phyloP scores from a whole-genome alignment of 1,140 invertebrate species.

The Brachionus asplanchnoidis region DNA sequence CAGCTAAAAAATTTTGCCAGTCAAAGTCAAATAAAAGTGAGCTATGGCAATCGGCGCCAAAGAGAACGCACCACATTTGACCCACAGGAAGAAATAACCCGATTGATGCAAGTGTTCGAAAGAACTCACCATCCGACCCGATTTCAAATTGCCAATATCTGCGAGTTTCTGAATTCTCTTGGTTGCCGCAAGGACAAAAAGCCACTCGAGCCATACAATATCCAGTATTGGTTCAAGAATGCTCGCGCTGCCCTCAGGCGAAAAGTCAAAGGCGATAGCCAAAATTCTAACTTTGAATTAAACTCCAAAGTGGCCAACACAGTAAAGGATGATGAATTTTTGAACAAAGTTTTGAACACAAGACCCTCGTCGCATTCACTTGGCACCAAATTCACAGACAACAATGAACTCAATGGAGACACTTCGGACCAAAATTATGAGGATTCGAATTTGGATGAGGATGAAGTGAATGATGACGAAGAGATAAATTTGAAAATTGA shows the following conservation, averaged over 20 bases:
- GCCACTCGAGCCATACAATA: slow-evolving; percentile 89
- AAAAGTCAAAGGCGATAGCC: slow-evolving; percentile 9
- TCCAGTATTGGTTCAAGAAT: slow-evolving; percentile 98
- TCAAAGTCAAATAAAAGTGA: neutral
- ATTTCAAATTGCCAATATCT: slow-evolving; percentile 63
- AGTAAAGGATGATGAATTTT: slow-evolving; percentile 46
- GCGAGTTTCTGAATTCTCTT: slow-evolving; percentile 24
- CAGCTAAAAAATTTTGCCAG: neutral
- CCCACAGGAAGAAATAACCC: slow-evolving; percentile 86
- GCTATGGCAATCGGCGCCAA: neutral
- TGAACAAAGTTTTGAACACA: slow-evolving; percentile 44
- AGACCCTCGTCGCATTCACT: neutral
- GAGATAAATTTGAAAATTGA: neutral
- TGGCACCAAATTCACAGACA: slow-evolving; percentile 31
- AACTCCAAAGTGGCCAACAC: neutral
- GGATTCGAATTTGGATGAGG: slow-evolving; percentile 23
- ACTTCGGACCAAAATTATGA: slow-evolving; percentile 42
- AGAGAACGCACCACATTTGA: slow-evolving; percentile 72
- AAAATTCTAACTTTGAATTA: slow-evolving; percentile 36
- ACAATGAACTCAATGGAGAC: slow-evolving; percentile 26
- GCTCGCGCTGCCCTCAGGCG: slow-evolving; percentile 87
- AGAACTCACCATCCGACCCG: slow-evolving; percentile 85
- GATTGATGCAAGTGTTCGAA: slow-evolving; percentile 85
- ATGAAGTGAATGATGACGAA: slow-evolving; percentile 31
- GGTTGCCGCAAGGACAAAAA: slow-evolving; percentile 58